Evolutionary conservation across 1,140 invertebrate species (phyloP), one percentile per base, ranked within the genome.

Genomic region (Danaus melanippus): DNA sequence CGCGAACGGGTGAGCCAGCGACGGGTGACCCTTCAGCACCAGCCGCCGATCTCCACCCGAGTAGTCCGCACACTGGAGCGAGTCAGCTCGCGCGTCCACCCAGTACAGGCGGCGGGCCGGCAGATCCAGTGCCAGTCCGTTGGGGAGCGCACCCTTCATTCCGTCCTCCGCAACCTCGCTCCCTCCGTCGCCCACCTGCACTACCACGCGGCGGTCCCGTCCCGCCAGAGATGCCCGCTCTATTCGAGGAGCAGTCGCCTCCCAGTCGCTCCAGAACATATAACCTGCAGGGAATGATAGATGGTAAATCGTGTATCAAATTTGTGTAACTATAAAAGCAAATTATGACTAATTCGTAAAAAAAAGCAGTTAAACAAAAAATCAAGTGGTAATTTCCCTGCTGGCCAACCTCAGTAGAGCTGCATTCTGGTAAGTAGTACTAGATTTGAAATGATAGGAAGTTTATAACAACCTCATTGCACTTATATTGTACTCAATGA

Each of bases 191-290:
- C 93, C 72, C 89, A 91, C 83, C 78, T 89, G 73, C 86, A 90
- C 88, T 12, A 91, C 50, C 86, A 32, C 42, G 87, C 76, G 55
- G 69, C 92, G 89, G 10, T 77, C 73, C 1, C 92, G 90, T 0
- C 96, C 96, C 64, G 96, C 92, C 91, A 97, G 93, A 12, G 92
- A 90, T n/a, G 93, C 93, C 49, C 93, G 89, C 80, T 97, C 95
- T 56, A 97, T 96, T 61, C 95, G 93, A 5, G 95, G 94, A 45
- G 91, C 89, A 60, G 84, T 73, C 58, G 93, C 92, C 58, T 95
- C 95, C 95, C 95, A 97, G 79, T 97, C 95, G 5, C 93, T 95
- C 95, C 95, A 97, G 84, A 97, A 97, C 67, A 97, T 88, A 57
- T 69, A 73, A 1, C 75, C 70, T 71, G 32, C 7, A 32, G 21